These are phyloP conservation scores for Hirtodrosophila trivittata DNA, from an alignment of 2,888 invertebrate genomes.

Conservation along the genomic window DNA sequence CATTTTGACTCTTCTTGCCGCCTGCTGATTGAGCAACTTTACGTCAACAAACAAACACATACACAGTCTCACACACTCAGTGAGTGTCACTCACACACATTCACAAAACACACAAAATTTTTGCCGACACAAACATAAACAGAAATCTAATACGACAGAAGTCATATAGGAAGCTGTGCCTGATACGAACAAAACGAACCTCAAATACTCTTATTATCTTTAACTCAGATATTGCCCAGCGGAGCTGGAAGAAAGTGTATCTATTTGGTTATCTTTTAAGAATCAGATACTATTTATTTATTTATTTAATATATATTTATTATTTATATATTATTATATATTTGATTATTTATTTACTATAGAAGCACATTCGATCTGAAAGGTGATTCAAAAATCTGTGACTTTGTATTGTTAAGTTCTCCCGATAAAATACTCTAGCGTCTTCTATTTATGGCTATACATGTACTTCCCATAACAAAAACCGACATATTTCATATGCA, in stretches of 20 bases:
- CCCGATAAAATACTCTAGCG: too few species aligned
- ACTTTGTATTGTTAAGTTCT: too few species aligned
- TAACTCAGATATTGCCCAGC: too few species aligned
- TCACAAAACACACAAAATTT: slow-evolving; percentile 18
- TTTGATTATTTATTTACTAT: too few species aligned
- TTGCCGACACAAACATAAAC: slow-evolving; percentile 55
- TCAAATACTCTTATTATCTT: slow-evolving; percentile 23
- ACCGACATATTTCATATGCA: slow-evolving; percentile 6
- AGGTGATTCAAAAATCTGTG: too few species aligned
- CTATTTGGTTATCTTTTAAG: too few species aligned
- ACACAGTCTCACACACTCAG: slow-evolving; percentile 3
- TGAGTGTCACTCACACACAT: slow-evolving; percentile 7
- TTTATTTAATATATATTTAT: too few species aligned
- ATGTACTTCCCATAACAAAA: slow-evolving; percentile 3
- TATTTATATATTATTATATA: too few species aligned
- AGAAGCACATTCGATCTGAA: too few species aligned
- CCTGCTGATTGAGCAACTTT: slow-evolving; percentile 29
- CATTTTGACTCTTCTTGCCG: background rate
- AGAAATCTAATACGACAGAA: slow-evolving; percentile 49
- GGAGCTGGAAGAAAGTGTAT: too few species aligned
- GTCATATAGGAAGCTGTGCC: slow-evolving; percentile 1
- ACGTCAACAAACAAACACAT: slow-evolving; percentile 11
- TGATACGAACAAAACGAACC: slow-evolving; percentile 2
- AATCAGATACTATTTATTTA: too few species aligned
- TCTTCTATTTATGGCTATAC: too few species aligned